Evolutionary conservation across 23 tunicate species (phyloP), one percentile per base, ranked within the genome.

Genomic region (Styela clava): DNA sequence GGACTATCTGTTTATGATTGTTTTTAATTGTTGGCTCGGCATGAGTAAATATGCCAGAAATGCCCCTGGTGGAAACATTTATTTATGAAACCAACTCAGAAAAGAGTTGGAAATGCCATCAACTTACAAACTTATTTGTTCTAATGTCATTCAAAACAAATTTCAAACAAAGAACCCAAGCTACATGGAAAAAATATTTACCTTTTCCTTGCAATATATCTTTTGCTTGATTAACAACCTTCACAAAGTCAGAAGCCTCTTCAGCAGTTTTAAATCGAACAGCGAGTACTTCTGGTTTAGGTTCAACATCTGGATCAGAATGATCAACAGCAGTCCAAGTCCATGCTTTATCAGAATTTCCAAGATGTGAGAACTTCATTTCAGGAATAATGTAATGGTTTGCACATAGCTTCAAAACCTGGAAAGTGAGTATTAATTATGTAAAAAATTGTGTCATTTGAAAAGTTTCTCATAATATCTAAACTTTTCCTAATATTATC

Each of bases 361-460:
- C 89, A 12, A 85, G 74, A 1, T 86, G 85, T 3, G 33, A 25
- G 0, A 94, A 61, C 26, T 62, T 51, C 91, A 89, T 88, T 24
- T 69, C 84, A 28, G 78, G 22, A 9, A 74, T 68, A 24, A 95
- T 95, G 76, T 79, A 83, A 64, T 95, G 99, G 79, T 95, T 95
- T 3, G 96, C 96, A 64, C 99, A 90, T 22, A 87, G 36, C 70
- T 95, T 95, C 69, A 82, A 35, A 33, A 95, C 99, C 97, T 92
- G 37, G 24, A 82, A 23, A 74, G 34, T 16, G 87, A 22, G 21
- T 16, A 23, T n/a, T 0, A 22, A 61, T 0, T 22, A 52, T 78
- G 29, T 52, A 16, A 56, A 61, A 61, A 61, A 22, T 0, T 16
- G 16, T 16, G 16, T 16, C 73, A 19, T 22, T n/a, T 26, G 21